Evolutionary conservation across 2,113 vertebrate species (phyloP).

Genomic region (Pollimyrus isidori): DNA sequence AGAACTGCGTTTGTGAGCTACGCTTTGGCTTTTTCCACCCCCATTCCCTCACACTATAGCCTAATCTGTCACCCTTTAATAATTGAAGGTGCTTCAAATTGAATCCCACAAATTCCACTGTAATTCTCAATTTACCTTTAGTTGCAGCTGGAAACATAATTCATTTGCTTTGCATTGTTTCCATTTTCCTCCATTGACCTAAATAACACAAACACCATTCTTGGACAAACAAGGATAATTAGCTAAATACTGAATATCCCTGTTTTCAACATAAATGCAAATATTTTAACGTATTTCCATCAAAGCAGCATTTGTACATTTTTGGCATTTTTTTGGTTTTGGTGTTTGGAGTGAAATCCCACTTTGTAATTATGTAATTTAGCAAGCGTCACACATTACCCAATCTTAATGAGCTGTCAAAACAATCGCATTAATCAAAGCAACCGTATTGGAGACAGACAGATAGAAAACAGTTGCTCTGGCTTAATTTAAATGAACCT

Average conservation of each 20-base stretch:
- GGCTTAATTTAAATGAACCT: background rate
- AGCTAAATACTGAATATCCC: background rate
- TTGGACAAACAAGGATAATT: background rate
- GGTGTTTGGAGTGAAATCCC: background rate
- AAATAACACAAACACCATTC: background rate
- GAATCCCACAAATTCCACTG: background rate
- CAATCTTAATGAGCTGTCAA: slow-evolving; percentile 2
- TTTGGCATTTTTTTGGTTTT: background rate
- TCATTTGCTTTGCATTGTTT: background rate
- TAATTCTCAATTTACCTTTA: background rate
- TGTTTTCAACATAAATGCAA: background rate
- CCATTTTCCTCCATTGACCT: background rate
- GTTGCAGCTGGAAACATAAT: background rate
- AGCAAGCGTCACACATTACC: background rate
- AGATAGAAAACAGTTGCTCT: background rate
- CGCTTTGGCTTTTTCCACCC: background rate
- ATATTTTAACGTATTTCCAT: background rate
- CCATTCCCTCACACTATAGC: background rate
- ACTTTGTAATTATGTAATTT: background rate
- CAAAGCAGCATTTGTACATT: background rate
- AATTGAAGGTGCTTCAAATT: background rate
- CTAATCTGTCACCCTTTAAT: background rate
- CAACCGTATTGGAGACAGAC: background rate
- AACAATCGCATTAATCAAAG: background rate
- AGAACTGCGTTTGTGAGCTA: too few relatives aligned